Percentiles rank a stretch among this genome's conserved stretches.
phyloP scores from a whole-genome alignment of 2,797 vertebrate species.

The Lithobates pipiens region DNA sequence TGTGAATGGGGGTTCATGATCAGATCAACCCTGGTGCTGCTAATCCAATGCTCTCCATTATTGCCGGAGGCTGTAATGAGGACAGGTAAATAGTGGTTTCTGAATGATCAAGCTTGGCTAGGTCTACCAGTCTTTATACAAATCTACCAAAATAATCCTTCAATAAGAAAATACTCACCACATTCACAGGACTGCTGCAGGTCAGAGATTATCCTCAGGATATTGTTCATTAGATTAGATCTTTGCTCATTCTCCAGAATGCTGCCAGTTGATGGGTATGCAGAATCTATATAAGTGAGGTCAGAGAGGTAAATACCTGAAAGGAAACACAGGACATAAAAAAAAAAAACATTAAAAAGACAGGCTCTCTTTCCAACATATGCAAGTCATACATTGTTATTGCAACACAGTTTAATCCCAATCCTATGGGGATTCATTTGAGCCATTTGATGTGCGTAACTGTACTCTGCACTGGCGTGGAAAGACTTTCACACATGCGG shows the following conservation, averaged over 20 bases:
- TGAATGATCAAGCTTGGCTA: too few species aligned
- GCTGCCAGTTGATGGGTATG: constrained; percentile 97
- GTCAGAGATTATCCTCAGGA: constrained; percentile 97
- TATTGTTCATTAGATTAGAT: constrained; percentile 98
- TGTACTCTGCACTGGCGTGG: background rate
- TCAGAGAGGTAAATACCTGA: constrained; percentile 98
- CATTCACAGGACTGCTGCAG: constrained; percentile 97
- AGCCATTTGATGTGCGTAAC: constrained; percentile 17
- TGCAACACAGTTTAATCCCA: background rate
- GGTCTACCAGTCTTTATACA: too few species aligned
- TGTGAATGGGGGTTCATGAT: too few species aligned
- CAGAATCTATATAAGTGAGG: constrained; percentile 96
- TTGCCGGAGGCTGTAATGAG: too few species aligned
- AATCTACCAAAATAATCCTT: too few species aligned
- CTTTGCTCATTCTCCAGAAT: constrained; percentile 97
- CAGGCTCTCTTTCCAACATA: background rate
- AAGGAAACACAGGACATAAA: constrained; percentile 41
- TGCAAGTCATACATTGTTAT: background rate
- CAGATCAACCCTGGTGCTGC: too few species aligned
- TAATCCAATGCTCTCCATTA: too few species aligned
- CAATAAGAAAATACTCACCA: constrained; percentile 76
- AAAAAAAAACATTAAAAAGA: background rate
- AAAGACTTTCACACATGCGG: constrained; percentile 15
- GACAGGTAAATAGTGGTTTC: too few species aligned
- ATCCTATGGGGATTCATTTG: background rate